Conservation (phyloP, 30 jellyfish, hydroid and myxozoan species). For the Aurelia coerulea region DNA sequence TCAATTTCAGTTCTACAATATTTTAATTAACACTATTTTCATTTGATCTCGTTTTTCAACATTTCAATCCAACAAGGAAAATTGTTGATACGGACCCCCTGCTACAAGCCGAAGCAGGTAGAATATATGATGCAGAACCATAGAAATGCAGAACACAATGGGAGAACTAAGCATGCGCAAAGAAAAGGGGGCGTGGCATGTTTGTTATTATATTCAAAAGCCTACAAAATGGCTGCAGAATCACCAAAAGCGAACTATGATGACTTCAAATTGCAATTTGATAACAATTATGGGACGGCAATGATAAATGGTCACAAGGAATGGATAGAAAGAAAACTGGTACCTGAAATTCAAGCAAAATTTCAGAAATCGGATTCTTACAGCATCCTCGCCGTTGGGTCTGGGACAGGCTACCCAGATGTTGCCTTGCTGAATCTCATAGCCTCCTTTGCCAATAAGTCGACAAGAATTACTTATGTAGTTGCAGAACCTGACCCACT, state of each 20-base stretch:
- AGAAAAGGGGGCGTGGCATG: slow-evolving; percentile 15
- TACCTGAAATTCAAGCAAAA: slow-evolving; percentile 9
- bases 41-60: too few relatives aligned
- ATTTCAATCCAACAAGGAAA: too few relatives aligned
- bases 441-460: slow-evolving; percentile 2
- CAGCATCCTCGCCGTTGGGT: slow-evolving; percentile 36
- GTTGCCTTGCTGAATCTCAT: slow-evolving; percentile 7
- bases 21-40: too few relatives aligned
- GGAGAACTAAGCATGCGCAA: background rate
- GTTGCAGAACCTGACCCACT: slow-evolving; percentile 50
- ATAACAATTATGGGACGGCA: background rate
- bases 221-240: slow-evolving; percentile 17
- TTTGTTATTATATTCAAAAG: background rate
- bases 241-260: background rate
- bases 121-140: background rate
- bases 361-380: slow-evolving; percentile 14
- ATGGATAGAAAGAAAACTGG: slow-evolving; percentile 28
- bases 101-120: background rate
- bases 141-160: background rate
- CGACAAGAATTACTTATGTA: slow-evolving; percentile 4
- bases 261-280: slow-evolving; percentile 26
- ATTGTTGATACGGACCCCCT: background rate
- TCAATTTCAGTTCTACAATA: too few relatives aligned
- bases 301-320: slow-evolving; percentile 36
- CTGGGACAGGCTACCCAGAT: slow-evolving; percentile 49